Evolutionary conservation across 2,797 vertebrate genomes (phyloP).

Genomic region (Cynodonichthys magdalenae): DNA sequence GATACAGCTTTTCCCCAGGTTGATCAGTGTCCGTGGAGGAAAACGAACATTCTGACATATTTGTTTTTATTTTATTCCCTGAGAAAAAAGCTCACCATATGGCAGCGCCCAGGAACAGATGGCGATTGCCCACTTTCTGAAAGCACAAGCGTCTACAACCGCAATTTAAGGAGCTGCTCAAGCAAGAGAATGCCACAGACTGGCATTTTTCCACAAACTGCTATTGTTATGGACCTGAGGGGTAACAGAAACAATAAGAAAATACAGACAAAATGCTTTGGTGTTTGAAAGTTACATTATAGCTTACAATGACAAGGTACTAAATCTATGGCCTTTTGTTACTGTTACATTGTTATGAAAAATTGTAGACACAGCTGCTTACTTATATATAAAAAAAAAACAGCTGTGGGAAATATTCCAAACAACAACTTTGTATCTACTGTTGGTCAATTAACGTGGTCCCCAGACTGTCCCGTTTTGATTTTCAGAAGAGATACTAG

Average conservation of each 20-base stretch:
- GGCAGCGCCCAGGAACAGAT: constrained; percentile 86
- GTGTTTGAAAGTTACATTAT: constrained; percentile 70
- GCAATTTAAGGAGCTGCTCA: constrained; percentile 83
- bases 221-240: constrained; percentile 77
- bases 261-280: constrained; percentile 66
- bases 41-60: constrained; percentile 89
- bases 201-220: constrained; percentile 81
- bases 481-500: constrained; percentile 17
- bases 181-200: constrained; percentile 78
- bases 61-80: constrained; percentile 88
- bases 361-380: background rate
- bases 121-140: constrained; percentile 86
- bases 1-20: constrained; percentile 82
- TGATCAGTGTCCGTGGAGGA: constrained; percentile 85
- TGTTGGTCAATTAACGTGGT: background rate
- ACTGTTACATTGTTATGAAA: constrained; percentile 39
- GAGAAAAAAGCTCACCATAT: constrained; percentile 88
- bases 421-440: constrained; percentile 11
- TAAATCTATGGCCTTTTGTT: constrained; percentile 53
- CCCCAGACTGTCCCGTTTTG: constrained; percentile 1
- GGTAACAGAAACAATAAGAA: constrained; percentile 68
- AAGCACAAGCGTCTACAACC: constrained; percentile 80
- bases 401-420: constrained; percentile 14
- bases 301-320: constrained; percentile 49
- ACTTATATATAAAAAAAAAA: constrained; percentile 4